Conservation (phyloP, 2,113 vertebrate species). For the Saccopteryx bilineata region DNA sequence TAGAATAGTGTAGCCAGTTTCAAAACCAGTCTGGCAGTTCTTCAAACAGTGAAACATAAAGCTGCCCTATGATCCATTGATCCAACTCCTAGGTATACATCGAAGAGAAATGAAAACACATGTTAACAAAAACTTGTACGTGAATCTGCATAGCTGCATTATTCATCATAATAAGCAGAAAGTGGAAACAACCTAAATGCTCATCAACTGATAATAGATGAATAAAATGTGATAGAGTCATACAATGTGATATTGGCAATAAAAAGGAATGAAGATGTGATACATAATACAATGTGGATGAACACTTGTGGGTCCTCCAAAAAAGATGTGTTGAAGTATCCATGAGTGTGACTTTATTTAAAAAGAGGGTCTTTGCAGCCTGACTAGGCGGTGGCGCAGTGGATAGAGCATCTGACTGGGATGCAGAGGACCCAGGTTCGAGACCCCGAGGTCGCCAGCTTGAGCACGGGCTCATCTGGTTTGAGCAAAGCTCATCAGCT, state of each 20-base stretch:
- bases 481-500: no score
- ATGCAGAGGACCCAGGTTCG: no score
- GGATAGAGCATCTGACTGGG: no score
- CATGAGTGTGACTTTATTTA: not conserved
- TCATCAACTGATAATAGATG: not conserved
- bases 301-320: not conserved
- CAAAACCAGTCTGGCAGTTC: not conserved
- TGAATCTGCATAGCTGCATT: not conserved
- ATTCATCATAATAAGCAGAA: not conserved
- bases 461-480: no score
- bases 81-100: not conserved
- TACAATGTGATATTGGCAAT: not conserved
- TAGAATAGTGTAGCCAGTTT: not conserved
- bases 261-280: not conserved
- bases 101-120: not conserved
- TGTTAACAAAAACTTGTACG: not conserved
- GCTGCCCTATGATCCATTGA: no score
- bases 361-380: not conserved
- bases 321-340: not conserved
- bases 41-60: not conserved
- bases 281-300: not conserved
- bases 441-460: no score
- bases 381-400: no score
- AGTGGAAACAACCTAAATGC: not conserved
- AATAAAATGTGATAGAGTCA: not conserved